Percentiles rank a stretch among this genome's conserved stretches.
Evolutionary conservation across 2,797 vertebrate species (phyloP).

Genomic region (Steatocranus sp.): DNA sequence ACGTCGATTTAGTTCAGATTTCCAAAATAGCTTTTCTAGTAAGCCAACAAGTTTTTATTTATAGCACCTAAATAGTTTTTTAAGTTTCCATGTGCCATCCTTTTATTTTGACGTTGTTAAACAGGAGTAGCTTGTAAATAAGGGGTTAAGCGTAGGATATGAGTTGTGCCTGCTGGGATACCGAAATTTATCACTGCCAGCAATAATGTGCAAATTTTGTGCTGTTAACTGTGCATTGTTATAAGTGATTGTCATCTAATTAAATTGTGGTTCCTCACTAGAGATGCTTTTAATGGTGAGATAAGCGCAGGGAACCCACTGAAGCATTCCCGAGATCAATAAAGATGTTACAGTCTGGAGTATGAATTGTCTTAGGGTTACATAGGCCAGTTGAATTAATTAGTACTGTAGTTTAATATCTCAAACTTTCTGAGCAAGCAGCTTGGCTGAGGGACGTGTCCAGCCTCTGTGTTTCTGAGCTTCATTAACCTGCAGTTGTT

Average conservation of each 20-base stretch:
- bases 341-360: constrained; percentile 91
- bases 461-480: constrained; percentile 17
- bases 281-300: constrained; percentile 92
- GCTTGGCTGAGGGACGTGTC: constrained; percentile 23
- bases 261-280: constrained; percentile 91
- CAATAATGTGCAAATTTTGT: constrained; percentile 81
- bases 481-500: constrained; percentile 37
- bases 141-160: constrained; percentile 55
- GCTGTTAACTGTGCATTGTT: constrained; percentile 86
- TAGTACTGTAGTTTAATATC: constrained; percentile 85
- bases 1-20: rapidly evolving
- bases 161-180: constrained; percentile 74
- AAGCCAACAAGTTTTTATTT: not conserved
- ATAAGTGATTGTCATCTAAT: constrained; percentile 98
- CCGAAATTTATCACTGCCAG: constrained; percentile 92
- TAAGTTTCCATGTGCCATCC: not conserved
- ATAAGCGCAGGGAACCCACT: constrained; percentile 86
- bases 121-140: constrained; percentile 16
- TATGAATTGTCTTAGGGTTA: constrained; percentile 86
- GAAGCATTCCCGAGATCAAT: constrained; percentile 89
- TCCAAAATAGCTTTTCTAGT: not conserved
- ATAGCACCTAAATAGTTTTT: not conserved
- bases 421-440: constrained; percentile 61
- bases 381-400: constrained; percentile 89
- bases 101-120: not conserved